Base-by-base conservation (phyloP, 1,140 invertebrate genomes). In the Spodoptera frugiperda region DNA sequence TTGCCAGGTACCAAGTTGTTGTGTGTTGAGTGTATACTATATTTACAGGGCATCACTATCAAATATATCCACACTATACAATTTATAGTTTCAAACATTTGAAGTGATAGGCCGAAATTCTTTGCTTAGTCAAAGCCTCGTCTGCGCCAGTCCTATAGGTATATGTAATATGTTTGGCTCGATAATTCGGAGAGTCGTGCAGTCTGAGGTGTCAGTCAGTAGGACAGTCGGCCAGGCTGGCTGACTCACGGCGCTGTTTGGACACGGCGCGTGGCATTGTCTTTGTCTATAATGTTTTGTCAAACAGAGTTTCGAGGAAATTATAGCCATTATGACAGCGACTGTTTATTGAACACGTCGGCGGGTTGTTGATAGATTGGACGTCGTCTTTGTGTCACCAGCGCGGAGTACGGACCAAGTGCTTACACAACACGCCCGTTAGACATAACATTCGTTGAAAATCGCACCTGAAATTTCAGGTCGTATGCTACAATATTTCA, bases 181-280 rank as follows among this genome's bases (percentile, higher is more conserved):
- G 33, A 46, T 71, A 55, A 44, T 71, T 55, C 10, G 49, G 46
- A 53, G 68, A 44, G 53, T 71, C 53, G 55, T 49, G 19, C 55
- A 51, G 39, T 49, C 39, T 49, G 57, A 5, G 39, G 57, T 74
- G 72, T 61, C 39, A 48, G 68, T 54, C 51, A 21, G 74, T 63
- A 61, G 48, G 30, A 46, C 59, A 74, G 15, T 9, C 9, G 6
- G 44, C 11, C 53, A 19, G 19, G 14, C 46, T 10, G 78, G 55
- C 55, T 87, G 84, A 89, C 19, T 88, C 86, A 86, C 74, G 25
- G 25, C 30, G 17, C n/a, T 92, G 88, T 92, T 92, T 91, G 81
- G 81, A 77, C 76, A 78, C 78, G 88, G 88, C 91, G 88, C 91
- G 91, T 92, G 91, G 82, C 91, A 89, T 88, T 88, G 87, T 90